phyloP scores from a whole-genome alignment of 2,888 invertebrate genomes.

The Andrena marginata region DNA sequence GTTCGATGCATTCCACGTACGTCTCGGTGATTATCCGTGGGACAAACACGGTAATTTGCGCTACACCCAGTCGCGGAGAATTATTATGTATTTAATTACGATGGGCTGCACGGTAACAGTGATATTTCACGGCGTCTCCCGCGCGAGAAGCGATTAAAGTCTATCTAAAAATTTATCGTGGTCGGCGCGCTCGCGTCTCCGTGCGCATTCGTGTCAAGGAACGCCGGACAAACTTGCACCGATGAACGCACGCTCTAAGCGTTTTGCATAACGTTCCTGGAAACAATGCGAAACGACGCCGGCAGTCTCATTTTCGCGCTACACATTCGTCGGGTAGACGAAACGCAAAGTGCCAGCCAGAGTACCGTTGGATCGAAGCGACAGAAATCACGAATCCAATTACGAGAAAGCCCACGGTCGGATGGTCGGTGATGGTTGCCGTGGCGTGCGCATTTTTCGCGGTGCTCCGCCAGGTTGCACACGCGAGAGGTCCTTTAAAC shows the following conservation, averaged over 20 bases:
- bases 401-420: conserved; percentile 20
- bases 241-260: conserved; percentile 23
- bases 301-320: neutral
- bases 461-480: neutral
- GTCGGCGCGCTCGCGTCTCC: conserved; percentile 35
- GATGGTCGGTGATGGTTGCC: conserved; percentile 22
- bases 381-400: neutral
- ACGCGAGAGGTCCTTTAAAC: conserved; percentile 60
- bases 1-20: conserved; percentile 37
- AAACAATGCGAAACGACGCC: conserved; percentile 24
- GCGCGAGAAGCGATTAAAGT: conserved; percentile 45
- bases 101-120: conserved; percentile 15
- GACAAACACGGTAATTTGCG: conserved; percentile 37
- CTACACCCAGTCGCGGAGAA: conserved; percentile 31
- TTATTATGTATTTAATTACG: conserved; percentile 62
- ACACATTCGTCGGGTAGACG: neutral
- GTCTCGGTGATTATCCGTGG: conserved; percentile 16
- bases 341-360: neutral
- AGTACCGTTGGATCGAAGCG: neutral
- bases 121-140: conserved; percentile 46
- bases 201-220: conserved; percentile 66
- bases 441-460: conserved; percentile 31
- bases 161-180: conserved; percentile 56
- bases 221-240: conserved; percentile 59
- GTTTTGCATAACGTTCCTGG: conserved; percentile 46